A percentile compares a stretch with the other conserved stretches of the same genome.
Evolutionary conservation across 2,888 invertebrate species (phyloP).

Genomic region (Cenopis cana): DNA sequence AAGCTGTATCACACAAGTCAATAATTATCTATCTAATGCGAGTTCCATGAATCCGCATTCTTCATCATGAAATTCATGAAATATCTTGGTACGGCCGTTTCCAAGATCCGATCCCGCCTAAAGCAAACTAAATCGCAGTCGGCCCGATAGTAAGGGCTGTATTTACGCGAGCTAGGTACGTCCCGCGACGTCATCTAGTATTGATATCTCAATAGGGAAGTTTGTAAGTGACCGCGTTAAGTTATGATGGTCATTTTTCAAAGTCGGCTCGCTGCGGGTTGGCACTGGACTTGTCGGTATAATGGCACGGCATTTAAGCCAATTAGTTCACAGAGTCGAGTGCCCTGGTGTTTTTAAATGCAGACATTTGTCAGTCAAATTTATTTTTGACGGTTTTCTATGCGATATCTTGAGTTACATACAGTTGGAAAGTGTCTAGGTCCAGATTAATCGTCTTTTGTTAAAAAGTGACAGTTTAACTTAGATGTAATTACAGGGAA

Average conservation of each 20-base stretch:
- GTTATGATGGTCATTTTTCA: constrained; percentile 81
- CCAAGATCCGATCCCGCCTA: constrained; percentile 15
- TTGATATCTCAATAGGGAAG: constrained; percentile 84
- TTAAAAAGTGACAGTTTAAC: neutral
- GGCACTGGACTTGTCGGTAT: constrained; percentile 62
- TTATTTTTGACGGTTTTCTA: neutral
- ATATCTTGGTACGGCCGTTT: constrained; percentile 34
- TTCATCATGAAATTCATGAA: constrained; percentile 34
- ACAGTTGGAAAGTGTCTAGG: neutral
- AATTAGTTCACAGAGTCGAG: constrained; percentile 65
- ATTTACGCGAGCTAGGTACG: constrained; percentile 69
- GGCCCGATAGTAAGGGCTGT: constrained; percentile 60
- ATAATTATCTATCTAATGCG: neutral
- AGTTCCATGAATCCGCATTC: constrained; percentile 25
- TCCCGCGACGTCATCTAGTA: constrained; percentile 75
- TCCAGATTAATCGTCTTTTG: neutral
- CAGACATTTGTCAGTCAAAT: constrained; percentile 23
- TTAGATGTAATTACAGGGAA: too few relatives aligned
- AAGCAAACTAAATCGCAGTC: constrained; percentile 37
- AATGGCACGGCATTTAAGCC: constrained; percentile 75
- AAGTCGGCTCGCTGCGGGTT: constrained; percentile 66
- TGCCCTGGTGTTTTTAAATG: constrained; percentile 30
- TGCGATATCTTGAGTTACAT: neutral
- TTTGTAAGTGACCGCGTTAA: constrained; percentile 81
- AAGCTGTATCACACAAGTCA: neutral